Percentiles rank a stretch among this genome's conserved stretches.
Evolutionary conservation across 2,797 vertebrate species (phyloP).

Genomic region (Sardinella longiceps): DNA sequence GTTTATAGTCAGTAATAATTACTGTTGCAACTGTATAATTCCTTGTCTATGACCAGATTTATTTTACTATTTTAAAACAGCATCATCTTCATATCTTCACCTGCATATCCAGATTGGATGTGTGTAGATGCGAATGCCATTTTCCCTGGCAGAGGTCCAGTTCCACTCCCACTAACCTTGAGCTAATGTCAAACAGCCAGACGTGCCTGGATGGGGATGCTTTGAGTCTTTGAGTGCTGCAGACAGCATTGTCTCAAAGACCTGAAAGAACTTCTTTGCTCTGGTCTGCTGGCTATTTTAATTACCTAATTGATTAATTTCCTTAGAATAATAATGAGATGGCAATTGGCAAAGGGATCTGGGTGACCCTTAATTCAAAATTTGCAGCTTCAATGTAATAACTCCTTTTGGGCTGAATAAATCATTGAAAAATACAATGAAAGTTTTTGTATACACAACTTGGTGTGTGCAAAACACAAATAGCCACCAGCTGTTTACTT

Average conservation of each 20-base stretch:
- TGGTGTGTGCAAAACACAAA: neutral
- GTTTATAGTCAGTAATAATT: neutral
- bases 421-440: neutral
- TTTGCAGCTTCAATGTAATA: neutral
- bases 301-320: neutral
- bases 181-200: constrained; percentile 26
- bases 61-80: neutral
- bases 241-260: neutral
- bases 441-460: neutral
- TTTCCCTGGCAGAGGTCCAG: neutral
- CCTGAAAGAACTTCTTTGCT: neutral
- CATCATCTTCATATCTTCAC: neutral
- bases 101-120: neutral
- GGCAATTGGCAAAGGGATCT: neutral
- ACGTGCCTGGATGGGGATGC: neutral
- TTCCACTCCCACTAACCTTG: constrained; percentile 49
- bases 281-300: neutral
- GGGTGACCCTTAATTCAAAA: neutral
- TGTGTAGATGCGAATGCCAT: neutral
- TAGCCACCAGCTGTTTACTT: neutral
- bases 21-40: neutral
- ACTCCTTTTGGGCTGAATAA: neutral
- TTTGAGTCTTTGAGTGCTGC: neutral
- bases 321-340: neutral
- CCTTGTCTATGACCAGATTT: neutral